Base-by-base conservation (phyloP, 2,888 invertebrate species). In the Balanococcus diminutus region DNA sequence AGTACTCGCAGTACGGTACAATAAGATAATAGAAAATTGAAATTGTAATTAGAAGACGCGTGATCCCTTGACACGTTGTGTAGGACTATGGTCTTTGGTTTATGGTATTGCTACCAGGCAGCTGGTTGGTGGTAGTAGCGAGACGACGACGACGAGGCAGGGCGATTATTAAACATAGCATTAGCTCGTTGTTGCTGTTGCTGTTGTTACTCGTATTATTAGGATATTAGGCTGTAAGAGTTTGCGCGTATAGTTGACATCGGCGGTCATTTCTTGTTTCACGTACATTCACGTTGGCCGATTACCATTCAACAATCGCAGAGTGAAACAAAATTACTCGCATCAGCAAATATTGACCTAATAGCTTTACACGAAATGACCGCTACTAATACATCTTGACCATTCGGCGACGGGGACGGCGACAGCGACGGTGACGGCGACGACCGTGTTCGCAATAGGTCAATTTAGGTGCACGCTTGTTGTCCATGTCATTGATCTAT, bases 301-400 rank as follows among this genome's bases (percentile, higher is more conserved):
- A 11, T 42, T 42, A 42, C 42, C 11, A 42, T 72, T 72, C 8
- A 16, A 72, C 72, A 72, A 72, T 72, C 2, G 32, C 22, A 28
- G 72, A 32, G 72, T 72, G 72, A 72, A 72, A 72, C 72, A 32
- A 72, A 72, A 72, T 72, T 72, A 46, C 81, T 82, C 82, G 82
- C 51, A 82, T 82, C 51, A 51, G 56, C 82, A 82, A 82, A 51
- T 82, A 51, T 28, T 46, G 82, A 82, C 51, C 82, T 36, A 84
- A 36, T 22, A 75, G 42, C 25, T 72, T 72, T 84, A 56, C 46
- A 84, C 67, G 84, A 84, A 84, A 84, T 84, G 84, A 84, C 84
- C 84, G 75, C 84, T 75, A 84, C 32, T 72, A 84, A 84, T 42
- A 84, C 84, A 84, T 84, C 84, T 72, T 84, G 84, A 84, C 84